These are phyloP conservation scores for Campoletis raptor DNA, from an alignment of 2,888 invertebrate genomes.

Conservation along the genomic window DNA sequence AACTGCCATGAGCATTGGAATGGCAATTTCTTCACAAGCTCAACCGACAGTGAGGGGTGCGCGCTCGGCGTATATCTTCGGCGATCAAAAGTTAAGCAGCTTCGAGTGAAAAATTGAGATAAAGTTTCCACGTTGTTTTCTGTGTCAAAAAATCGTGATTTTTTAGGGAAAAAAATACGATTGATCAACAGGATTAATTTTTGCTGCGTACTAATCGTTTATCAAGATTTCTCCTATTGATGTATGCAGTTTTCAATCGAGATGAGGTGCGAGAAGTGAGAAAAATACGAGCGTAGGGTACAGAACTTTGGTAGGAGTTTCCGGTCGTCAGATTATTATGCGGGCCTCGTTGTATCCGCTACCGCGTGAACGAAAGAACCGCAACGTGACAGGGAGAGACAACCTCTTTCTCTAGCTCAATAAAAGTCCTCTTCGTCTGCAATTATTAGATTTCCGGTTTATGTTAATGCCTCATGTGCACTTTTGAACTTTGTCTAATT, in stretches of 20 bases:
- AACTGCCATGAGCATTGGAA: too few relatives aligned
- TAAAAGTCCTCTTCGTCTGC: slow-evolving; percentile 71
- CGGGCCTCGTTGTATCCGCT: slow-evolving; percentile 80
- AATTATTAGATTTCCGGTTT: slow-evolving; percentile 76
- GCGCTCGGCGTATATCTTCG: too few relatives aligned
- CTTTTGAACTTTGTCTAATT: neutral
- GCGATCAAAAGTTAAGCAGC: too few relatives aligned
- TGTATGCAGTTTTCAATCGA: neutral
- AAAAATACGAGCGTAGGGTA: slow-evolving; percentile 24
- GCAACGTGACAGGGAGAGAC: slow-evolving; percentile 61
- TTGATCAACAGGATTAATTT: neutral
- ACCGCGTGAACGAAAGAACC: slow-evolving; percentile 70
- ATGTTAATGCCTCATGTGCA: neutral
- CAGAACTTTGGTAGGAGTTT: slow-evolving; percentile 70
- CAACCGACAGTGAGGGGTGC: too few relatives aligned
- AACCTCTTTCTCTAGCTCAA: slow-evolving; percentile 29
- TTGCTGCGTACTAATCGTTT: neutral
- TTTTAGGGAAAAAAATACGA: neutral
- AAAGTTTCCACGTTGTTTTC: neutral
- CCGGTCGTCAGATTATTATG: slow-evolving; percentile 81
- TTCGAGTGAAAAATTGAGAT: neutral
- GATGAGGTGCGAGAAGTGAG: slow-evolving; percentile 28
- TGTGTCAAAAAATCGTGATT: neutral
- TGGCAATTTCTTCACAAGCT: too few relatives aligned
- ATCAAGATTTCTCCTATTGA: neutral